Conservation (phyloP, 2,888 invertebrate genomes). For the Agriopis marginaria region DNA sequence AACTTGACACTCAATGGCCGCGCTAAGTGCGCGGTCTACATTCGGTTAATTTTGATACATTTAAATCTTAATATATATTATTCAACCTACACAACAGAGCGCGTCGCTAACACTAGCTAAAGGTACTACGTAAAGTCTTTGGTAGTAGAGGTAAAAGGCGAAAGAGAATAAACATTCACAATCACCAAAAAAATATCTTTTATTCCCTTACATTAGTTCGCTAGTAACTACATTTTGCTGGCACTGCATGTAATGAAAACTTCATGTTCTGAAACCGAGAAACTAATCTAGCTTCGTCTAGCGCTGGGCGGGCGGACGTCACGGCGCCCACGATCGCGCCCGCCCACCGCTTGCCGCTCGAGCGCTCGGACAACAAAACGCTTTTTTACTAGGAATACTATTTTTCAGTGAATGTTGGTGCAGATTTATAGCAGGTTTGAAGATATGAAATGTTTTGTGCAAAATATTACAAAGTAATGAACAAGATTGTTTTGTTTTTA, state of each 20-base stretch:
- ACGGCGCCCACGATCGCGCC: conserved; percentile 46
- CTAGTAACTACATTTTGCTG: not conserved
- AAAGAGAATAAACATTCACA: not conserved
- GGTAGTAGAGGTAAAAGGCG: not conserved
- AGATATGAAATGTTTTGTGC: too few relatives aligned
- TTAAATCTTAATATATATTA: too few relatives aligned
- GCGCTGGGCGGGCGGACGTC: conserved; percentile 54
- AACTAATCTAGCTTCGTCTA: conserved; percentile 50
- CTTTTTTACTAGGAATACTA: conserved; percentile 12
- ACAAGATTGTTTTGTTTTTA: too few relatives aligned
- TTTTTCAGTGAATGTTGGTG: conserved; percentile 2
- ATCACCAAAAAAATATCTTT: not conserved
- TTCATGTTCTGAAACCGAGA: conserved; percentile 36
- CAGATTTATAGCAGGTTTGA: not conserved
- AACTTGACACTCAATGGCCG: too few relatives aligned
- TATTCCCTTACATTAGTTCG: conserved; percentile 3
- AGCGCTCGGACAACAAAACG: conserved; percentile 1
- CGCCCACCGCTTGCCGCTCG: conserved; percentile 40
- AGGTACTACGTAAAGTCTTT: too few relatives aligned
- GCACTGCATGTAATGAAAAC: conserved; percentile 37
- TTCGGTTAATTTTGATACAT: too few relatives aligned
- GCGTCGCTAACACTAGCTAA: too few relatives aligned
- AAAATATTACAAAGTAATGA: too few relatives aligned
- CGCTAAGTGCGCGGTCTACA: too few relatives aligned
- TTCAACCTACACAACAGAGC: too few relatives aligned